Evolutionary conservation across 2,797 vertebrate genomes (phyloP), one percentile per base, ranked within the genome.

Genomic region (Euphonia xanthogaster): DNA sequence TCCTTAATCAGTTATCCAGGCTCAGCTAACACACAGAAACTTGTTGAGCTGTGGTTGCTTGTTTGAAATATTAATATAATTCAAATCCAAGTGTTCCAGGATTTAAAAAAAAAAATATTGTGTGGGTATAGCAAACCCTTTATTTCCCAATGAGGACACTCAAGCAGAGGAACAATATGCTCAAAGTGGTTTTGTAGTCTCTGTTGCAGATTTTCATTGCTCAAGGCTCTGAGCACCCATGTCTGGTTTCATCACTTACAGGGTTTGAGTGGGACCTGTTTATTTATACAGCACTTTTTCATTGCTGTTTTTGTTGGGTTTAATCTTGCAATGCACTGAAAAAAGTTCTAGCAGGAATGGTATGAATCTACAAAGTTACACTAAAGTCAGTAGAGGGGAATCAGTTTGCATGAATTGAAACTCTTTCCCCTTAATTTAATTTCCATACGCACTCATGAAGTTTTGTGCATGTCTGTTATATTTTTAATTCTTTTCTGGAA

Each of bases 41-140:
- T 53, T 45, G 25, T 53, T 61, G 28, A 53, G 9, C 39, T 87
- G 16, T 53, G 15, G 6, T 22, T 67, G 6, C 23, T 79, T 61
- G 35, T 48, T 77, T 51, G 23, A 81, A 86, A 54, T 55, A 30
- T 54, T 33, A 15, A 57, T 80, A 39, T 5, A 30, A 37, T 54
- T 55, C 17, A 77, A 67, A 74, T 42, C 2, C 28, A 35, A 71
- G 6, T 45, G 11, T 6, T 77, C 6, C 27, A 55, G 53, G 11
- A 16, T 20, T 40, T 1, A 7, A 50, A 33, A 28, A 42, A 58
- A 8, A 39, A 24, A 51, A 53, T 21, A 39, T 16, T 50, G 1
- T 33, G 6, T 18, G 5, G 7, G 7, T 47, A 8, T 22, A 71
- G 62, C 20, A 68, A 63, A 22, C 0, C 0, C 8, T 51, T 53